These are phyloP conservation scores for Triplophysa yarkandensis DNA, from an alignment of 2,797 vertebrate genomes.

Conservation along the genomic window DNA sequence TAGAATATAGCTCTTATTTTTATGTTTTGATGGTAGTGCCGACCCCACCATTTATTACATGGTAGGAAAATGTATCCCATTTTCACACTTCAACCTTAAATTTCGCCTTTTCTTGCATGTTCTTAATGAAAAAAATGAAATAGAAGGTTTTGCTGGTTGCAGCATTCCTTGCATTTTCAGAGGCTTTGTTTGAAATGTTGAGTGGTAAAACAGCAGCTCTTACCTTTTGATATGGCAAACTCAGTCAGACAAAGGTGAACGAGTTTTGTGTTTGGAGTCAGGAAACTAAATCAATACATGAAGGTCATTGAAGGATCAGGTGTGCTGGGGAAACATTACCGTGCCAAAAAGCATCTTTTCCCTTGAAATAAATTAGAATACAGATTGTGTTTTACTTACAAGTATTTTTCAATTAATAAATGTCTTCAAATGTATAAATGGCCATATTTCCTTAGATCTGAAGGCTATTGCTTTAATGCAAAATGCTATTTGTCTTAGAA, in stretches of 20 bases:
- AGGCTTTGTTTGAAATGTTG: not conserved
- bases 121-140: no score
- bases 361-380: not conserved
- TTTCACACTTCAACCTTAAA: no score
- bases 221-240: not conserved
- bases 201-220: not conserved
- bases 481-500: no score
- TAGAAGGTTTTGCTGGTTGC: not conserved
- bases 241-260: not conserved
- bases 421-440: not conserved
- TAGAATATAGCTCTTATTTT: no score
- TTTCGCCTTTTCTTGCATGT: no score
- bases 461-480: no score
- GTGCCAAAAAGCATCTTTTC: conserved; percentile 17
- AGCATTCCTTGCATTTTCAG: not conserved
- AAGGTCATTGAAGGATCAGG: conserved; percentile 33
- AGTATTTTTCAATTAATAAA: not conserved
- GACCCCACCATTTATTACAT: no score
- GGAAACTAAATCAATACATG: conserved; percentile 18
- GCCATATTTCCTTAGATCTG: not conserved
- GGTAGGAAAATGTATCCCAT: no score
- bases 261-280: conserved; percentile 5
- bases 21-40: no score
- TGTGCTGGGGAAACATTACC: not conserved
- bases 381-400: no score